Evolutionary conservation across 2,113 vertebrate species (phyloP), one percentile per base, ranked within the genome.

Genomic region (Centropus unirufus): DNA sequence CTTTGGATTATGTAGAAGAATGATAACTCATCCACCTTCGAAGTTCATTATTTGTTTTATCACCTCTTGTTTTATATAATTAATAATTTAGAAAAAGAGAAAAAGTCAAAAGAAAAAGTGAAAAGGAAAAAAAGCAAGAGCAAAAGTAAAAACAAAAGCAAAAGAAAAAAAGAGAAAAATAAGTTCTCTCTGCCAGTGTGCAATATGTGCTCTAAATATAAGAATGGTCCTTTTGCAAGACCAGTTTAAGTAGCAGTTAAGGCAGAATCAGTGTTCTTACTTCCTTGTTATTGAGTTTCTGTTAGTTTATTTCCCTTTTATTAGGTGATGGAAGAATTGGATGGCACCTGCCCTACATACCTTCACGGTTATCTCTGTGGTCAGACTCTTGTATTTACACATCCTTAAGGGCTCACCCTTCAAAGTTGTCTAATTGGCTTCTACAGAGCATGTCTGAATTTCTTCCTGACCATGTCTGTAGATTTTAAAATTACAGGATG

Each of bases 361-460:
- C 91, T 95, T 93, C 89, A 85, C 81, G 79, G 62, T 87, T 89
- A 87, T 92, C 89, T 91, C 74, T 73, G n/a, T 26, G 82, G 91
- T 77, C 70, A 84, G n/a, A 62, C 66, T 52, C 3, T 73, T 85
- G 16, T 87, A 84, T 96, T 95, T 95, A 75, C 80, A 83, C 19
- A 34, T 62, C 54, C 46, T 92, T 91, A 83, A 83, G 36, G 49
- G 9, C 3, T 22, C 46, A 76, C 44, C 46, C 89, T 89, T 95
- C 87, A 87, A 91, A 95, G 70, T 17, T 75, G 70, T 54, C 70
- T 91, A 76, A 91, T 87, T 69, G 82, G 51, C 44, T 92, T 40
- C 66, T 78, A 32, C 54, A 79, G 32, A 57, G 24, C 21, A 62
- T 46, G 61, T 14, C 29, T 91, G 83, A 77, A 57, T 92, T 93